Conservation (phyloP, 2,113 vertebrate genomes). For the Myxocyprinus asiaticus region DNA sequence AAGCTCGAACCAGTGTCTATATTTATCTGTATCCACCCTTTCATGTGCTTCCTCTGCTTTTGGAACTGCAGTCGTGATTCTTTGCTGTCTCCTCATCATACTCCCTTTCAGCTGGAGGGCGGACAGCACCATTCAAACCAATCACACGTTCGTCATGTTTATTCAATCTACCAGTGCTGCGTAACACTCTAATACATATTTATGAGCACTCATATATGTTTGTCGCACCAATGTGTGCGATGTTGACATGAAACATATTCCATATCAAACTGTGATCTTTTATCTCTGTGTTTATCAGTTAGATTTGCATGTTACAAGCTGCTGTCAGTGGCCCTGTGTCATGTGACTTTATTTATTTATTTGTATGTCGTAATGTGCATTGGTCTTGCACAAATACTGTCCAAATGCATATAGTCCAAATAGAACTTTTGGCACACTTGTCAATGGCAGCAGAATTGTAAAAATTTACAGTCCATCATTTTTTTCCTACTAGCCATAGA, state of each 20-base stretch:
- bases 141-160: background rate
- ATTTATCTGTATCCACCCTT: slow-evolving; percentile 12
- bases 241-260: slow-evolving; percentile 7
- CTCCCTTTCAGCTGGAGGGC: background rate
- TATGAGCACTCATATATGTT: slow-evolving; percentile 20
- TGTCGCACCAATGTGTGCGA: background rate
- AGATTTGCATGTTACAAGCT: background rate
- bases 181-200: background rate
- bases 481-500: no score
- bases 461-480: no score
- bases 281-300: background rate
- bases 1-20: slow-evolving; percentile 11
- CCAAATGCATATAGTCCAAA: no score
- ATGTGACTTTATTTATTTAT: background rate
- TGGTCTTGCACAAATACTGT: no score
- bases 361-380: background rate
- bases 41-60: background rate
- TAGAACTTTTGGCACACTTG: no score
- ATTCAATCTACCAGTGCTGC: slow-evolving; percentile 6
- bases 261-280: background rate
- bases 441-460: no score
- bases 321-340: background rate
- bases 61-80: background rate
- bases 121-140: background rate
- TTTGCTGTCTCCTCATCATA: background rate